These are phyloP conservation scores for Aspidiotus rigidus DNA, from an alignment of 2,888 invertebrate genomes.

Conservation along the genomic window DNA sequence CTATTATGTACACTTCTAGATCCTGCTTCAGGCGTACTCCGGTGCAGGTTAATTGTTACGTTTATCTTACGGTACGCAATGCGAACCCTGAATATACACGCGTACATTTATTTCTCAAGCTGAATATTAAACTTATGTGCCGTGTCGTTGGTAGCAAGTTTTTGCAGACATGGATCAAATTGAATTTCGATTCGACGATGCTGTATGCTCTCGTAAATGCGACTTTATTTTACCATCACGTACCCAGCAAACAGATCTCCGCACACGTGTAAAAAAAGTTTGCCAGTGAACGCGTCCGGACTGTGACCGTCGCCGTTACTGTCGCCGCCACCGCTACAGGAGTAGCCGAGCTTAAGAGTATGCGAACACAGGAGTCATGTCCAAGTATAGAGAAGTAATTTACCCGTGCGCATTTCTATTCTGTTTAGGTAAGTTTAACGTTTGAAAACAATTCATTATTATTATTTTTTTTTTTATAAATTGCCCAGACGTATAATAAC, in stretches of 20 bases:
- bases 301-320: background rate
- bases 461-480: too few species aligned
- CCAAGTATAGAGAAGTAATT: too few species aligned
- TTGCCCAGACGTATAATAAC: too few species aligned
- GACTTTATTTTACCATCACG: background rate
- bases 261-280: background rate
- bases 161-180: slow-evolving; percentile 27
- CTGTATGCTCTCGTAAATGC: background rate
- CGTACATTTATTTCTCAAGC: slow-evolving; percentile 21
- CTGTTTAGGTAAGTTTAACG: too few species aligned
- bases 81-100: slow-evolving; percentile 12
- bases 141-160: slow-evolving; percentile 1
- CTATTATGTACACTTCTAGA: slow-evolving; percentile 24
- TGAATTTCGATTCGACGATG: slow-evolving; percentile 13
- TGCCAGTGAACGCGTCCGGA: background rate
- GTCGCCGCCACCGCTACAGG: too few species aligned
- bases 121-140: slow-evolving; percentile 13
- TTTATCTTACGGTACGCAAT: slow-evolving; percentile 13
- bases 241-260: background rate
- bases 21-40: slow-evolving; percentile 27
- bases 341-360: too few species aligned
- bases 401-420: too few species aligned
- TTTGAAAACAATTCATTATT: too few species aligned
- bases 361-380: too few species aligned
- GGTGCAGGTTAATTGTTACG: slow-evolving; percentile 22